Base-by-base conservation (phyloP, 30 jellyfish, hydroid and myxozoan genomes). In the Aurelia sp. region DNA sequence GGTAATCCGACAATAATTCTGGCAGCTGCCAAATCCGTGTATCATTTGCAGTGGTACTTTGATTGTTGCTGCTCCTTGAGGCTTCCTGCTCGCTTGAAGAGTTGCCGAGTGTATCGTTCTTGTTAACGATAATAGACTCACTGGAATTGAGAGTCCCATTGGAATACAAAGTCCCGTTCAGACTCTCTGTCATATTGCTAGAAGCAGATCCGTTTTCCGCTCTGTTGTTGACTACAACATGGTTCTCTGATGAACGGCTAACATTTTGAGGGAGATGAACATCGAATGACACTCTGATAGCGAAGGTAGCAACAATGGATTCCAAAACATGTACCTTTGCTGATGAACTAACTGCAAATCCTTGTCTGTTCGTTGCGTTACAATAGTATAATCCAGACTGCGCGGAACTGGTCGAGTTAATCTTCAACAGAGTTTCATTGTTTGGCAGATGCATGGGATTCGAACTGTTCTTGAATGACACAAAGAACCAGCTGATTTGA, bases 351-450 rank as follows among this genome's bases (percentile, higher is more conserved):
- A 19, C 30, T 20, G 64, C 88, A 41, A 12, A 66, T 10, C 88
- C 89, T 59, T 77, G 92, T 5, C 68, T 64, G 77, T 88, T 88
- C 20, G 91, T 62, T 18, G 86, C 97, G 24, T 53, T 63, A 50
- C 97, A 88, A n/a, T 18, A 63, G 51, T 88, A 88, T 30, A 79
- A 70, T 9, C 97, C 97, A 19, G 97, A 78, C 83, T 88, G 90
- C 22, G 35, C 51, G 16, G 81, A 24, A n/a, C 65, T 69, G 24
- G 88, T 63, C 17, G 88, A 48, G 27, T 71, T 78, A 61, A 80
- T 30, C 76, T 17, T 19, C 15, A 88, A 31, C 68, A 74, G 50
- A 13, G 91, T 55, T 18, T 67, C 78, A 63, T 71, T 69, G 19
- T 22, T 66, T 4, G 76, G 71, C 57, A 88, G 63, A 10, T 5